Evolutionary conservation across 2,888 invertebrate genomes (phyloP).

Genomic region (Sarcophaga subvicina): DNA sequence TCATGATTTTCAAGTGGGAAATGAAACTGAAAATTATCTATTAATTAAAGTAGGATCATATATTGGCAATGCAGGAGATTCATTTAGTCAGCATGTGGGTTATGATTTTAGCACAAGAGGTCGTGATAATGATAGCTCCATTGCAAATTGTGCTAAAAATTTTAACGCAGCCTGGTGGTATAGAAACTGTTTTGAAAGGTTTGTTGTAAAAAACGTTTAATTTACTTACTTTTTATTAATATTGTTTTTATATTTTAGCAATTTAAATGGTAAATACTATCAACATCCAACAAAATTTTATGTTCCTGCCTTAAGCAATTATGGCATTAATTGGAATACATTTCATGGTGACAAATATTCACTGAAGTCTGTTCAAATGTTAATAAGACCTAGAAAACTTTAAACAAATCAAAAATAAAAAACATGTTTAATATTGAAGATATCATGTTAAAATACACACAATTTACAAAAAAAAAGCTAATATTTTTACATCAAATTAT

Average conservation of each 20-base stretch:
- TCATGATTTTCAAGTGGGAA: conserved; percentile 14
- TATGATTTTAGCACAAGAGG: conserved; percentile 15
- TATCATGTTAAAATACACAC: too few species aligned
- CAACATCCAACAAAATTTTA: background rate
- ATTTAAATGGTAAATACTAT: conserved; percentile 16
- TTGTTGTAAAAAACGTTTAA: background rate
- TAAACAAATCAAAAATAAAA: too few species aligned
- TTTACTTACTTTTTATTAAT: background rate
- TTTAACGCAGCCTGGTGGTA: conserved; percentile 40
- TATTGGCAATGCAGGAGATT: conserved; percentile 27
- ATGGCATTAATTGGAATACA: background rate
- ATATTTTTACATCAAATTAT: too few species aligned
- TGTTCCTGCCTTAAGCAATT: too few species aligned
- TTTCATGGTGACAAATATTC: conserved; percentile 19
- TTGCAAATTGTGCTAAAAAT: background rate
- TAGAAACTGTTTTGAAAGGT: conserved; percentile 1
- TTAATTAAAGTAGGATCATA: conserved; percentile 7
- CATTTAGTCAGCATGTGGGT: conserved; percentile 13
- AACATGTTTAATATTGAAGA: too few species aligned
- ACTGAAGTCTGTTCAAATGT: conserved; percentile 34
- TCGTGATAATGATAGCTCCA: conserved; percentile 6
- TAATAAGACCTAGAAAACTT: background rate
- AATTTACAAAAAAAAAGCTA: too few species aligned
- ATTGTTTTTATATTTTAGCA: background rate
- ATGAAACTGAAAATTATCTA: conserved; percentile 15